A percentile compares a stretch with the other conserved stretches of the same genome.
These are phyloP conservation scores for Morelia viridis DNA, from an alignment of 2,797 vertebrate genomes.

Conservation along the genomic window DNA sequence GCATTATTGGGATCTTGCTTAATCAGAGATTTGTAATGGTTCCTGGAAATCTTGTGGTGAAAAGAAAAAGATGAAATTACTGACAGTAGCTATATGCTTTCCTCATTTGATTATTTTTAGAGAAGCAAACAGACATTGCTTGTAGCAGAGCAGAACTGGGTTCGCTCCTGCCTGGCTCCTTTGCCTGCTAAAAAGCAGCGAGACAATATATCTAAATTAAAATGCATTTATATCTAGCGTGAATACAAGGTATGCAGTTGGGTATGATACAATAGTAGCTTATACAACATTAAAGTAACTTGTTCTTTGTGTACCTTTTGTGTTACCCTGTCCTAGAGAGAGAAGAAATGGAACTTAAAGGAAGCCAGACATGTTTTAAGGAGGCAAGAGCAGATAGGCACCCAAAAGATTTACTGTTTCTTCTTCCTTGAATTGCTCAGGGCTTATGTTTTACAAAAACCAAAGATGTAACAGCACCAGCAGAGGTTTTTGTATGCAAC, in stretches of 20 bases:
- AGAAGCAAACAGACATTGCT: slow-evolving; percentile 4
- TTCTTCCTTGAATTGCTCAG: background rate
- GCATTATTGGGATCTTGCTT: background rate
- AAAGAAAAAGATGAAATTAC: background rate
- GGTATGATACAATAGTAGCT: background rate
- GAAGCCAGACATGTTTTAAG: background rate
- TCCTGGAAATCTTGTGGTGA: slow-evolving; percentile 9
- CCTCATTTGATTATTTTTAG: slow-evolving; percentile 26
- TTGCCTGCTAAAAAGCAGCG: background rate
- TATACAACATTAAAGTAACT: background rate
- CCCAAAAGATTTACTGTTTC: background rate
- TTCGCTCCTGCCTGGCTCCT: background rate
- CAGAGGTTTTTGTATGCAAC: background rate
- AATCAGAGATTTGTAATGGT: background rate
- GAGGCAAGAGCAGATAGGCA: background rate
- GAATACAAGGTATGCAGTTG: background rate
- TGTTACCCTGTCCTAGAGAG: background rate
- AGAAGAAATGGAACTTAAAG: background rate
- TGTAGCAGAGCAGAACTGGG: background rate
- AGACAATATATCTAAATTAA: background rate
- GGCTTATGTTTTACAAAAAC: background rate
- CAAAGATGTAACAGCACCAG: background rate
- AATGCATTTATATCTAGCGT: background rate
- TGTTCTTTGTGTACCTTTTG: background rate
- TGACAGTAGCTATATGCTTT: background rate